Conservation (phyloP, 2,797 vertebrate genomes). For the Carapus acus region DNA sequence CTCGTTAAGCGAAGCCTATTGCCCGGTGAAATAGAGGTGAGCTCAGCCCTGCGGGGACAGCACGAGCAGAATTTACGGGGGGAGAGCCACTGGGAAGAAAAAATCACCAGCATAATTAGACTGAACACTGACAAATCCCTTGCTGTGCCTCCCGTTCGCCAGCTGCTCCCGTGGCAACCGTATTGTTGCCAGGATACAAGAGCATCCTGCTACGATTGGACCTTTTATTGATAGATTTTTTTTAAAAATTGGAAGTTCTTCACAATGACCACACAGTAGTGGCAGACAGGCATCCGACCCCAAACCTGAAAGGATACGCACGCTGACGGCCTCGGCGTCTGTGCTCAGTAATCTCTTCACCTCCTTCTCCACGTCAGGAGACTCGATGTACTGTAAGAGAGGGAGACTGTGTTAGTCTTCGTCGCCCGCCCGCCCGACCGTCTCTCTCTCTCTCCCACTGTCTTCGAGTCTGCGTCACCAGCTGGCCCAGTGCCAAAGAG, state of each 20-base stretch:
- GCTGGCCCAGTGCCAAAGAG: slow-evolving; percentile 62
- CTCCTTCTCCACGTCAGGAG: slow-evolving; percentile 93
- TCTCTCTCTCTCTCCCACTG: too few relatives aligned
- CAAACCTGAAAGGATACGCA: slow-evolving; percentile 87
- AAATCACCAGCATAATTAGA: too few relatives aligned
- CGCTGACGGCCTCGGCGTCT: slow-evolving; percentile 88
- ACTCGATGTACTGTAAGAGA: slow-evolving; percentile 79
- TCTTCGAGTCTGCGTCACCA: slow-evolving; percentile 13
- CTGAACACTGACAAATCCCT: too few relatives aligned
- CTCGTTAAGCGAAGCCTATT: not conserved
- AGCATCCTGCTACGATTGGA: too few relatives aligned
- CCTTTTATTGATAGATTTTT: too few relatives aligned
- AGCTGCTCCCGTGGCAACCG: too few relatives aligned
- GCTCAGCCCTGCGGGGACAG: not conserved
- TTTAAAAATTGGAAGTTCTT: too few relatives aligned
- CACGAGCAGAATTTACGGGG: not conserved
- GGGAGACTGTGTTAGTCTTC: slow-evolving; percentile 49
- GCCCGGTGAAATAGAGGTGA: not conserved
- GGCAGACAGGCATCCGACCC: too few relatives aligned
- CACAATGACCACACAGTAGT: too few relatives aligned
- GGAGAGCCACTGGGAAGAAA: not conserved
- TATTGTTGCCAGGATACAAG: too few relatives aligned
- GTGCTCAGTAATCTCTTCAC: slow-evolving; percentile 91
- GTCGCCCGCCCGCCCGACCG: too few relatives aligned
- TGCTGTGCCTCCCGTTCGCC: too few relatives aligned